Evolutionary conservation across 2,888 invertebrate genomes (phyloP).

Genomic region (Sphaerophoria rueppellii): DNA sequence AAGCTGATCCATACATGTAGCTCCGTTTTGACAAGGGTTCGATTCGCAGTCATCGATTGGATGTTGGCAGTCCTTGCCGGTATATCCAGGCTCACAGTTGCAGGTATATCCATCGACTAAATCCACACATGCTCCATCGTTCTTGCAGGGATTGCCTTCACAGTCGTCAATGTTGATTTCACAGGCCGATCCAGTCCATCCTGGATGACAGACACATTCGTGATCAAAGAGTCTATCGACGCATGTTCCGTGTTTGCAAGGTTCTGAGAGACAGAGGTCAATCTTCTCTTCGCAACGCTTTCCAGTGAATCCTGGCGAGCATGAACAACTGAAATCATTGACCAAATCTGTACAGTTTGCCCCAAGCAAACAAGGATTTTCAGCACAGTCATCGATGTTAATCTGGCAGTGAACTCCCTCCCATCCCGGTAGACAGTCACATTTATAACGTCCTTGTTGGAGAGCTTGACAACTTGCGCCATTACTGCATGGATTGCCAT

Average conservation of each 20-base stretch:
- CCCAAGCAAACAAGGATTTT: conserved; percentile 94
- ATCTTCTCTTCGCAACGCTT: conserved; percentile 98
- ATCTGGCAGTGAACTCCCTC: conserved; percentile 96
- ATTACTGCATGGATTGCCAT: conserved; percentile 95
- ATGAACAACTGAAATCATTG: conserved; percentile 96
- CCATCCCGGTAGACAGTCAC: conserved; percentile 98
- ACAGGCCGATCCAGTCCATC: conserved; percentile 94
- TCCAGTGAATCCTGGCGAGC: conserved; percentile 97
- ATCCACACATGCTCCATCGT: conserved; percentile 96
- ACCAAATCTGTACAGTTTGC: conserved; percentile 97
- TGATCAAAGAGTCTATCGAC: conserved; percentile 93
- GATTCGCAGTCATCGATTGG: conserved; percentile 95
- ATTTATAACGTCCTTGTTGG: conserved; percentile 95
- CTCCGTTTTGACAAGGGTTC: conserved; percentile 95
- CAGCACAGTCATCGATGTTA: conserved; percentile 97
- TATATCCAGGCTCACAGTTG: conserved; percentile 96
- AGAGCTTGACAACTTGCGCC: conserved; percentile 94
- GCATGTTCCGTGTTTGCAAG: conserved; percentile 97
- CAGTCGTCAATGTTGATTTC: conserved; percentile 97
- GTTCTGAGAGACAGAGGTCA: conserved; percentile 93
- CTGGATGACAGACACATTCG: conserved; percentile 95
- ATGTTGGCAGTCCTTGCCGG: conserved; percentile 96
- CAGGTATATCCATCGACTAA: conserved; percentile 92
- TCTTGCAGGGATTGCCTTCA: conserved; percentile 92
- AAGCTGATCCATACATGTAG: conserved; percentile 92